Percentiles rank a stretch among this genome's conserved stretches.
Evolutionary conservation across 2,888 invertebrate species (phyloP).

Genomic region (Diaperis boleti): DNA sequence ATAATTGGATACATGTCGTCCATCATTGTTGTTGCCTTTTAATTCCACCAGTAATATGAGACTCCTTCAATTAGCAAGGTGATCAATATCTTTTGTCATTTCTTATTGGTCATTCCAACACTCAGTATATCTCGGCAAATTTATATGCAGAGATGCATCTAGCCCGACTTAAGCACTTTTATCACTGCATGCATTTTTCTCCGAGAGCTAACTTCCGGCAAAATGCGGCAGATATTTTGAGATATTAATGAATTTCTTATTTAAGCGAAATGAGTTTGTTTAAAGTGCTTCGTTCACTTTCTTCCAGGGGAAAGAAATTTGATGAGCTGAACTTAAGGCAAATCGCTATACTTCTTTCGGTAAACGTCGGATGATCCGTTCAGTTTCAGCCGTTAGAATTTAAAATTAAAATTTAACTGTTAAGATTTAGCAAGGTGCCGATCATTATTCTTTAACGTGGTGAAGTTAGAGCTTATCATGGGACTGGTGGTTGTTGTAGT

Average conservation of each 20-base stretch:
- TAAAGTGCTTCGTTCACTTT: constrained; percentile 1
- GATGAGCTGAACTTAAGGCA: constrained; percentile 2
- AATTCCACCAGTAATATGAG: too few species aligned
- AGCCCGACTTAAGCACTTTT: neutral
- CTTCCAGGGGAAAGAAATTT: neutral
- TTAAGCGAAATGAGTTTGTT: constrained; percentile 13
- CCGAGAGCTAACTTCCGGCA: neutral
- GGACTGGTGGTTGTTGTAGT: too few species aligned
- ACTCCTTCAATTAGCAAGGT: too few species aligned
- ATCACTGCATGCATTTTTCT: neutral
- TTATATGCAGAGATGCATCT: neutral
- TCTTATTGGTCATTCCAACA: too few species aligned
- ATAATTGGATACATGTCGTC: too few species aligned
- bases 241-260: constrained; percentile 5
- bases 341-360: neutral
- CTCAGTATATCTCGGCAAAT: neutral
- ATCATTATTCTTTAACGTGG: too few species aligned
- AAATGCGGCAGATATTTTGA: neutral
- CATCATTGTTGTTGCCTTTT: too few species aligned
- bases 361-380: neutral
- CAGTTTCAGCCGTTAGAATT: neutral
- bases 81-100: too few species aligned
- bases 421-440: neutral
- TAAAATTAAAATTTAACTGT: neutral
- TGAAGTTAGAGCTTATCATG: too few species aligned